Base-by-base conservation (phyloP, 2,113 vertebrate species). In the Bucco capensis region DNA sequence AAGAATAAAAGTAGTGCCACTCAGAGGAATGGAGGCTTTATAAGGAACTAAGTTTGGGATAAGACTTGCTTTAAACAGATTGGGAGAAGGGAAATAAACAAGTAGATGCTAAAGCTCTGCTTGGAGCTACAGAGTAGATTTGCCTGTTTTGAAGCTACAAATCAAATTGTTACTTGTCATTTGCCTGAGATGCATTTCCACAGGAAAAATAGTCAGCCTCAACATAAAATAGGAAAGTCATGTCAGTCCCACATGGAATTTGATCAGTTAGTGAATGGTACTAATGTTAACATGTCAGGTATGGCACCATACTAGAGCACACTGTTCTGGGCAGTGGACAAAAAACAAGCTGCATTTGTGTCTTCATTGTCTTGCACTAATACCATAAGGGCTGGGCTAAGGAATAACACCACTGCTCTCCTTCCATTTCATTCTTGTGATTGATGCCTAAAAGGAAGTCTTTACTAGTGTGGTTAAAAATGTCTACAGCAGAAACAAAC, bases 281-380 rank as follows among this genome's bases (percentile, higher is more conserved):
- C 42, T 49, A 84, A 22, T 22, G 57, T 64, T 87, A 72, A 35
- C 28, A 22, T 58, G 33, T 24, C n/a, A 79, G 19, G 8, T 56
- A 66, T 25, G 25, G 30, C 30, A 47, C 49, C 31, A 38, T 47
- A 56, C 23, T 58, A 27, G 5, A 76, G 12, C 30, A 35, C 31
- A 19, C 8, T 65, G 23, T 30, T 58, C 22, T 17, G 30, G 23
- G 24, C 35, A 66, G 1, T 60, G 21, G n/a, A 54, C 16, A 4
- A 27, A 17, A 40, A 37, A 60, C 56, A 49, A 70, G 31, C 42
- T 1, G 0, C 38, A 47, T 1, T 1, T 10, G 18, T 21, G 15
- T 38, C 65, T 44, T 86, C 38, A 74, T 64, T 64, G 17, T 60
- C 70, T 51, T 27, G 56, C 35, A 64, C 67, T 74, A 67, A 67